Evolutionary conservation across 2,113 vertebrate genomes (phyloP).

Genomic region (Dicentrarchus labrax): DNA sequence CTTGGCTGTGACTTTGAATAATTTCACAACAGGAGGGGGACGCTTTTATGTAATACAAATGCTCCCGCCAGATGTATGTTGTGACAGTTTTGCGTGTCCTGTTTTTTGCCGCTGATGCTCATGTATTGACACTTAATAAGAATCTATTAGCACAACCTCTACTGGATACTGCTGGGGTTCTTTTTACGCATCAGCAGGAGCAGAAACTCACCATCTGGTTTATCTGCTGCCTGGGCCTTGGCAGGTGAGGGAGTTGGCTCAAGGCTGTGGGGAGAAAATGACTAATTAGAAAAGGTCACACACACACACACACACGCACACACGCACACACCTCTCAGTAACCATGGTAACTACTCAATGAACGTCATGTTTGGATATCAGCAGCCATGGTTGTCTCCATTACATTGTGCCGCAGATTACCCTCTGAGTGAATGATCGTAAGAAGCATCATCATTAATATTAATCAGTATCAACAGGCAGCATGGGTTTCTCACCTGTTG

Average conservation of each 20-base stretch:
- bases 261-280: constrained; percentile 78
- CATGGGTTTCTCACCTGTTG: constrained; percentile 6
- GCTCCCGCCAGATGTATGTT: constrained; percentile 28
- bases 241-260: constrained; percentile 79
- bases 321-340: constrained; percentile 27
- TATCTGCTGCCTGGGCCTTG: constrained; percentile 77
- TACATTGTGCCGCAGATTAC: constrained; percentile 21
- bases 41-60: constrained; percentile 24
- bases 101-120: constrained; percentile 26
- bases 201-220: constrained; percentile 81
- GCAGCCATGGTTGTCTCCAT: constrained; percentile 35
- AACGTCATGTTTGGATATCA: constrained; percentile 50
- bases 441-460: constrained; percentile 14
- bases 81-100: constrained; percentile 25
- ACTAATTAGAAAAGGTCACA: constrained; percentile 69
- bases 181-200: constrained; percentile 61
- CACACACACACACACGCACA: neutral
- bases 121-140: constrained; percentile 63
- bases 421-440: constrained; percentile 23
- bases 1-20: constrained; percentile 37
- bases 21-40: neutral
- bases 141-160: constrained; percentile 68
- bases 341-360: constrained; percentile 65
- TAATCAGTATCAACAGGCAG: constrained; percentile 2
- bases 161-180: constrained; percentile 54